Base-by-base conservation (phyloP, 2,113 vertebrate species). In the Barnardius zonarius region DNA sequence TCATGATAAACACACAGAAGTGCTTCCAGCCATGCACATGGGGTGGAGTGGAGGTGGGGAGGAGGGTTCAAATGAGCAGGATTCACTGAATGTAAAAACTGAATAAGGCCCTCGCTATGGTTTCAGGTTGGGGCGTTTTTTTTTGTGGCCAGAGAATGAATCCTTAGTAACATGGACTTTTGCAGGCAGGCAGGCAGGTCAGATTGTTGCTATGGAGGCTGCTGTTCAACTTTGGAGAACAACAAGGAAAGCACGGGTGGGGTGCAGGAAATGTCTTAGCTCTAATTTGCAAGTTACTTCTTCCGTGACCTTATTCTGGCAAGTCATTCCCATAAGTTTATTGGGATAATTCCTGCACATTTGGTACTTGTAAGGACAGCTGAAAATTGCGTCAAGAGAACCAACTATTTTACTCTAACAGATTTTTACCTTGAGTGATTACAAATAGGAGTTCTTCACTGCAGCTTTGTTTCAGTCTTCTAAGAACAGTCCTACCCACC, bases 1-100 rank as follows among this genome's bases (percentile, higher is more conserved):
- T 86, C 83, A 84, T 68, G 86, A 95, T 95, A 92, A 94, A 97
- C 85, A 97, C 84, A 95, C 96, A 95, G 37, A 39, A 74, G 68
- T 94, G 95, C 73, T 94, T 94, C 89, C 95, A 97, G 95, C 95
- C 96, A 96, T 95, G 94, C 93, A 97, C 69, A 96, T 92, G 92
- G 62, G 75, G 61, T 94, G 81, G 61, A 78, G 96, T 95, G 91
- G 91, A 78, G 87, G 89, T 93, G 70, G 83, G 94, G 57, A 92
- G 37, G 64, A 85, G 48, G 93, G 81, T 96, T 91, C 73, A 95
- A 95, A 97, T 86, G 91, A 96, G 86, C 95, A 97, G 87, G 95
- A 95, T 83, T 96, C 55, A 93, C 72, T n/a, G 75, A 81, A 96
- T 44, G 69, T 49, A 81, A 95, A 93, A 57, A 84, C 6, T 68